phyloP scores from a whole-genome alignment of 2,113 vertebrate genomes.

The Oncorhynchus tshawytscha region DNA sequence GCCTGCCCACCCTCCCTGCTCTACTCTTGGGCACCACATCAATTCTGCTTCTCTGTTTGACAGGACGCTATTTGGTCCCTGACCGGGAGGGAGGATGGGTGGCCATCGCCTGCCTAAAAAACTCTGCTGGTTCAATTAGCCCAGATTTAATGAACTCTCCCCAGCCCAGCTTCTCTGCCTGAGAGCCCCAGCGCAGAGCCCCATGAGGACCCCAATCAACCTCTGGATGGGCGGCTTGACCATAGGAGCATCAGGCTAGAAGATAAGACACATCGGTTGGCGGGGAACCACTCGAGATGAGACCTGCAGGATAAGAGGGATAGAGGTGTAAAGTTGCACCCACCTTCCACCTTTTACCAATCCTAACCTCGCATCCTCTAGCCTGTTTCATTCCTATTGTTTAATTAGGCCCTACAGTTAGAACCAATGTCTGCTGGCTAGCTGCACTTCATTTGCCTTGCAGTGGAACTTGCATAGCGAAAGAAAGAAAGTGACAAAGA shows the following conservation, averaged over 20 bases:
- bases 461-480: not conserved
- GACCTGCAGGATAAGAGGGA: not conserved
- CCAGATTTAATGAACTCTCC: conserved; percentile 63
- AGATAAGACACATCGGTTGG: conserved; percentile 29
- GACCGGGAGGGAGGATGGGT: conserved; percentile 30
- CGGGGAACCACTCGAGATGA: not conserved
- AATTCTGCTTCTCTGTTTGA: conserved; percentile 40
- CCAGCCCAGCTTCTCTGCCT: conserved; percentile 9
- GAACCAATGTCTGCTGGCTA: conserved; percentile 10
- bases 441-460: not conserved
- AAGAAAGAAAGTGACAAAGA: not conserved
- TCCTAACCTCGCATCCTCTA: not conserved
- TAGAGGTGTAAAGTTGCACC: not conserved
- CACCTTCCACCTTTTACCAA: not conserved
- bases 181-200: conserved; percentile 36
- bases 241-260: conserved; percentile 20
- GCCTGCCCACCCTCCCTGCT: conserved; percentile 31
- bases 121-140: conserved; percentile 55
- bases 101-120: conserved; percentile 44
- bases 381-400: conserved; percentile 33
- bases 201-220: conserved; percentile 38
- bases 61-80: conserved; percentile 30
- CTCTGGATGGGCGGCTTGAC: conserved; percentile 33
- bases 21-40: not conserved
- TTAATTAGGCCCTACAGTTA: conserved; percentile 66